Percentiles rank a stretch among this genome's conserved stretches.
Conservation (phyloP, 2,797 vertebrate species). For the Eulemur coronatus region DNA sequence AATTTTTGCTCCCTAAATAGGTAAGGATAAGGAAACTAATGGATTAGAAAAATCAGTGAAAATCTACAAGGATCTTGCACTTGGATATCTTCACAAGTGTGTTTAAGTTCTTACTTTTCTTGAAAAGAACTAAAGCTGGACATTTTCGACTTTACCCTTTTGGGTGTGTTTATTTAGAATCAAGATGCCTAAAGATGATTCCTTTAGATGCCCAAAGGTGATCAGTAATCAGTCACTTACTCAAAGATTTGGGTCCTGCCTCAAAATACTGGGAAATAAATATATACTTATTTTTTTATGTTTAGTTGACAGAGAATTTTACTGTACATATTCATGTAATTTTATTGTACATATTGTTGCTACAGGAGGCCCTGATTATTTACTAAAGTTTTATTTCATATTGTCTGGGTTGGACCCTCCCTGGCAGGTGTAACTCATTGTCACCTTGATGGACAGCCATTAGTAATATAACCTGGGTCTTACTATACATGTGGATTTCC, state of each 20-base stretch:
- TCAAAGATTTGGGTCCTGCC: neutral
- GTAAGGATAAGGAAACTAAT: neutral
- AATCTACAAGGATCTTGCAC: neutral
- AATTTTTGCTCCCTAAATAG: neutral
- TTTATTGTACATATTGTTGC: too few species aligned
- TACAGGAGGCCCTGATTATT: too few species aligned
- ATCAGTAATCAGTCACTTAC: neutral
- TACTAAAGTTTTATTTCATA: too few species aligned
- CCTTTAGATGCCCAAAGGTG: neutral
- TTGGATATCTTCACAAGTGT: neutral
- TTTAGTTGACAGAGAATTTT: too few species aligned
- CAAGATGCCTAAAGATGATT: neutral
- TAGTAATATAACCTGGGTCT: too few species aligned
- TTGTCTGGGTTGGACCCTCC: too few species aligned
- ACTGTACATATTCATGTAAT: too few species aligned
- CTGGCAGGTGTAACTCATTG: too few species aligned
- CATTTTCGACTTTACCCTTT: neutral
- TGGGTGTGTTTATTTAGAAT: neutral
- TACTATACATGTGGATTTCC: too few species aligned
- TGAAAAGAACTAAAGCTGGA: neutral
- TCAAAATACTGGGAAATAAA: neutral
- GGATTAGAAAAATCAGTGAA: neutral
- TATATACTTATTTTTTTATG: neutral
- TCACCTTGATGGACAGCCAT: too few species aligned
- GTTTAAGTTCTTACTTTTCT: neutral